phyloP scores from a whole-genome alignment of 2,113 vertebrate genomes.

The Menidia beryllina region DNA sequence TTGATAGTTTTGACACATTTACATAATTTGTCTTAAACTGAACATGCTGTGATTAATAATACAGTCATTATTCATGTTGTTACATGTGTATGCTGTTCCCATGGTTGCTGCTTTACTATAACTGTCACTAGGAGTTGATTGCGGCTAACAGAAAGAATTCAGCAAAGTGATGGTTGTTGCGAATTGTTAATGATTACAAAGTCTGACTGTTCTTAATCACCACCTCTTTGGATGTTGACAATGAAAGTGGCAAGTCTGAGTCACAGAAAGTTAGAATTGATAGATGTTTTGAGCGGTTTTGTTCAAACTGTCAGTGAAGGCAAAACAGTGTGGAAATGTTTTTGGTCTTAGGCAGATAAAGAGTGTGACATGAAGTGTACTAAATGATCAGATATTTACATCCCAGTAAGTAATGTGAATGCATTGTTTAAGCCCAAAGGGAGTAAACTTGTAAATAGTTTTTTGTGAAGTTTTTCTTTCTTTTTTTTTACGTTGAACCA shows the following conservation, averaged over 20 bases:
- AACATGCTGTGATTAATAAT: conserved; percentile 60
- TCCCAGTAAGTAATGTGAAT: conserved; percentile 79
- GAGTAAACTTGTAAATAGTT: conserved; percentile 71
- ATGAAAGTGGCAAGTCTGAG: conserved; percentile 41
- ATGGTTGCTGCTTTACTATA: conserved; percentile 72
- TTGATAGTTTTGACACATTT: conserved; percentile 44
- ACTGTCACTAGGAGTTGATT: conserved; percentile 54
- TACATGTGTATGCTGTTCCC: conserved; percentile 46
- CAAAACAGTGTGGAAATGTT: conserved; percentile 28
- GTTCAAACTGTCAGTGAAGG: conserved; percentile 19
- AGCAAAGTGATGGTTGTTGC: conserved; percentile 36
- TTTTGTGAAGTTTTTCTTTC: conserved; percentile 61
- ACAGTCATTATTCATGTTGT: conserved; percentile 52
- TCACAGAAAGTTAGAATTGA: conserved; percentile 40
- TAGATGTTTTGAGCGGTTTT: conserved; percentile 20
- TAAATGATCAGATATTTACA: conserved; percentile 61
- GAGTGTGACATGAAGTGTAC: conserved; percentile 54
- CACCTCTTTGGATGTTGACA: conserved; percentile 11
- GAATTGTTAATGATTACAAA: conserved; percentile 24
- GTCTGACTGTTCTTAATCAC: conserved; percentile 25
- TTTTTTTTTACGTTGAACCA: conserved; percentile 62
- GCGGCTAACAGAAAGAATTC: conserved; percentile 43
- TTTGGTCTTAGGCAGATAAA: conserved; percentile 31
- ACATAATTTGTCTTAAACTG: conserved; percentile 56
- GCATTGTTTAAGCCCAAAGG: conserved; percentile 65